These are phyloP conservation scores for Sebastes aleutianus DNA, from an alignment of 2,797 vertebrate species.

Conservation along the genomic window DNA sequence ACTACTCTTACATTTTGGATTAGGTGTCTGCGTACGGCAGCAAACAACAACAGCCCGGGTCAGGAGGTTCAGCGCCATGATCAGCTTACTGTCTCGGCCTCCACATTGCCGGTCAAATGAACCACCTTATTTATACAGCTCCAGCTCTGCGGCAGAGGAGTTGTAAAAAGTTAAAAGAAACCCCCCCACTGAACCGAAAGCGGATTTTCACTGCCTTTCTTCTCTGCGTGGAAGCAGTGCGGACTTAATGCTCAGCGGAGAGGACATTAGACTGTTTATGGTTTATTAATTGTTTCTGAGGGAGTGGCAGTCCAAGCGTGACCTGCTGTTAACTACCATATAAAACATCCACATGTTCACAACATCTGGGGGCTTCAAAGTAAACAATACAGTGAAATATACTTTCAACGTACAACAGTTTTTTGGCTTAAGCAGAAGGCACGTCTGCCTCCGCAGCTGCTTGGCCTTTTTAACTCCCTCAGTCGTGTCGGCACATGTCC, in stretches of 20 bases:
- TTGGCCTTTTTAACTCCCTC: slow-evolving; percentile 67
- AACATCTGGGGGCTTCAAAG: slow-evolving; percentile 73
- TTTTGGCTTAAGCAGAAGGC: slow-evolving; percentile 57
- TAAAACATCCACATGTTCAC: slow-evolving; percentile 76
- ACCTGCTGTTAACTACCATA: slow-evolving; percentile 73
- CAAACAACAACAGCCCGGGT: slow-evolving; percentile 70
- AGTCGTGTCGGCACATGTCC: slow-evolving; percentile 73
- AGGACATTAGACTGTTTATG: slow-evolving; percentile 72
- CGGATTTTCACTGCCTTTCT: slow-evolving; percentile 57
- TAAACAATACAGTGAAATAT: slow-evolving; percentile 73
- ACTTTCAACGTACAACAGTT: slow-evolving; percentile 51
- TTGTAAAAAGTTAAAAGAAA: slow-evolving; percentile 66
- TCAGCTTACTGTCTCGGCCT: slow-evolving; percentile 48
- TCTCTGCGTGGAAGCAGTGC: slow-evolving; percentile 58
- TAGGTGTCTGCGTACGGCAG: slow-evolving; percentile 54
- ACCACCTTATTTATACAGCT: slow-evolving; percentile 48
- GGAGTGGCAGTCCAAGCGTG: slow-evolving; percentile 70
- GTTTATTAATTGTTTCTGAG: slow-evolving; percentile 79
- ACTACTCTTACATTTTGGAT: slow-evolving; percentile 63
- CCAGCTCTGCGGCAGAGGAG: slow-evolving; percentile 44
- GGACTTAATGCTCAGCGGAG: slow-evolving; percentile 61
- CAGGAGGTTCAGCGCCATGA: slow-evolving; percentile 55
- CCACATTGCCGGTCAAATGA: slow-evolving; percentile 38
- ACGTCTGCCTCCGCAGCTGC: slow-evolving; percentile 74
- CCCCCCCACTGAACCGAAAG: slow-evolving; percentile 26